Base-by-base conservation (phyloP, 2,797 vertebrate species). In the Pitangus sulphuratus region DNA sequence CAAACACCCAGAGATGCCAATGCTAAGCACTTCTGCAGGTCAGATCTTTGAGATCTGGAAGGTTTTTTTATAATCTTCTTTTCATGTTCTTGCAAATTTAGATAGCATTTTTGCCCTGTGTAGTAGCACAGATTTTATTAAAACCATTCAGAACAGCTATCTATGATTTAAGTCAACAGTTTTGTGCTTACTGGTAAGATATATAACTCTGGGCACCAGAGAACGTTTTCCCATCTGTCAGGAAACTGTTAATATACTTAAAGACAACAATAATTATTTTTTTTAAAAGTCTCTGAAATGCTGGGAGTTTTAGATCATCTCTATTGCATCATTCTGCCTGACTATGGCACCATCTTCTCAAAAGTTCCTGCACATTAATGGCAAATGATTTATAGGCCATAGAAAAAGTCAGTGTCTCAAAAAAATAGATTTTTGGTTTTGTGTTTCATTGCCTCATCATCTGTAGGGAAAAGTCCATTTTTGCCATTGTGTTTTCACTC, bases 401-500 rank as follows among this genome's bases (percentile, higher is more conserved):
- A 69, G 20, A 69, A 90, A 85, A 90, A 68, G 11, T 40, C 40
- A 77, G 20, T 11, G 0, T 28, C 15, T 64, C 3, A 45, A 48
- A 84, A 54, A 64, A 56, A 35, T 19, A 54, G 24, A 28, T 42
- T 72, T 84, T 58, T 56, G 5, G 31, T 68, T 86, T 79, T 83
- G 61, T 89, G 68, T 89, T 92, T 81, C 53, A 16, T 50, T 90
- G 79, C 74, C 61, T 81, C 77, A n/a, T 88, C 83, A 87, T 97
- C 87, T 90, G 51, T 60, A 96, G 84, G 84, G 78, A 92, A 93
- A 95, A 90, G 90, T 94, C 97, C 66, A 28, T 93, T 95, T 97
- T 94, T 97, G 95, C 95, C 84, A 85, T 85, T 88, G 68, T 94
- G 88, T 92, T 86, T 93, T 93, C 50, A 91, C 81, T 98, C 84